Evolutionary conservation across 2,888 invertebrate species (phyloP).

Genomic region (Eupithecia tripunctaria): DNA sequence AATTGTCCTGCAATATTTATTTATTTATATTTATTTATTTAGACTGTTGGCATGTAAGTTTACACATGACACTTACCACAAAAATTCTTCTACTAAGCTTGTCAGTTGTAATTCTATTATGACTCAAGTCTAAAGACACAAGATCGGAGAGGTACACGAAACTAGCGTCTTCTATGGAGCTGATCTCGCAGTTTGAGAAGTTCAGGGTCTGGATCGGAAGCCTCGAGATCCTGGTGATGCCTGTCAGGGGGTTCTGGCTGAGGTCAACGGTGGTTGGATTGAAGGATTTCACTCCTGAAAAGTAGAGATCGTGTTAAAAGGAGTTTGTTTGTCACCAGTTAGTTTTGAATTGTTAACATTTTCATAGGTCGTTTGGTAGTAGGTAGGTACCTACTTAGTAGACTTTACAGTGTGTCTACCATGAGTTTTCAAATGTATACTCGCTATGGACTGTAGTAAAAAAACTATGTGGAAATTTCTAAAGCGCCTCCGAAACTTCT

Average conservation of each 20-base stretch:
- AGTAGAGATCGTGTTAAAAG: not conserved
- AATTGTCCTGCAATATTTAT: too few species aligned
- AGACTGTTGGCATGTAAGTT: too few species aligned
- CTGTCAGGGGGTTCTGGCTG: conserved; percentile 64
- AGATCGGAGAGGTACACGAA: conserved; percentile 85
- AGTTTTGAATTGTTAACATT: too few species aligned
- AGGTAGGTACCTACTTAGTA: too few species aligned
- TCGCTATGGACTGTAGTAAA: too few species aligned
- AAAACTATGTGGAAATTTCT: too few species aligned
- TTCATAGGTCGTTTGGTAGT: too few species aligned
- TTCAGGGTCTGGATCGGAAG: conserved; percentile 80
- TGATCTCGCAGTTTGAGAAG: conserved; percentile 85
- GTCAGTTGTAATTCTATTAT: conserved; percentile 84
- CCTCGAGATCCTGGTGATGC: conserved; percentile 75
- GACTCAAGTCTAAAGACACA: conserved; percentile 86
- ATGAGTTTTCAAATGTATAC: too few species aligned
- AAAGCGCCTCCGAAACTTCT: too few species aligned
- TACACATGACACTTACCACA: conserved; percentile 84
- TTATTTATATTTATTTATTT: too few species aligned
- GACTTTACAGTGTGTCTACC: too few species aligned
- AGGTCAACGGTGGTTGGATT: conserved; percentile 57
- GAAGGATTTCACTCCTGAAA: conserved; percentile 55
- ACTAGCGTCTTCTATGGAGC: conserved; percentile 79
- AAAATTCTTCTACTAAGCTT: conserved; percentile 84
- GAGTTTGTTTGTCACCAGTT: not conserved